Evolutionary conservation across 2,797 vertebrate species (phyloP).

Genomic region (Nothura maculosa): DNA sequence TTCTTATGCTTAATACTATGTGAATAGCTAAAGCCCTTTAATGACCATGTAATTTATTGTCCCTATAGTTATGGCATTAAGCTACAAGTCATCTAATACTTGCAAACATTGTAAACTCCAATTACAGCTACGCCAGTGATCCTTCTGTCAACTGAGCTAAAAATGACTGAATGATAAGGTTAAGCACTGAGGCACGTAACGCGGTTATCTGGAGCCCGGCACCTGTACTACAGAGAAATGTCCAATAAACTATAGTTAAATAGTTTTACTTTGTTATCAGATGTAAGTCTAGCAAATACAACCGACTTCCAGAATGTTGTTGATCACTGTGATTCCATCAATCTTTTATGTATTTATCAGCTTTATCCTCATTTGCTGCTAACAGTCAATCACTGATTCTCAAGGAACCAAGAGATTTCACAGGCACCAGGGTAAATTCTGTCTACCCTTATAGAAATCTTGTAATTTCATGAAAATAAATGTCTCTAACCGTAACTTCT

Average conservation of each 20-base stretch:
- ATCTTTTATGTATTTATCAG: slow-evolving; percentile 40
- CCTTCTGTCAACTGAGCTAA: slow-evolving; percentile 61
- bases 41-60: slow-evolving; percentile 50
- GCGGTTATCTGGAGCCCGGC: slow-evolving; percentile 24
- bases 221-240: slow-evolving; percentile 66
- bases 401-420: slow-evolving; percentile 1
- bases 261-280: slow-evolving; percentile 43
- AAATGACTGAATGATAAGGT: slow-evolving; percentile 61
- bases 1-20: slow-evolving; percentile 44
- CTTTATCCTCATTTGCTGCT: slow-evolving; percentile 20
- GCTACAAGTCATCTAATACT: slow-evolving; percentile 68
- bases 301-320: slow-evolving; percentile 44
- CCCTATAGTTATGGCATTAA: slow-evolving; percentile 64
- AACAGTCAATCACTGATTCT: neutral
- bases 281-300: slow-evolving; percentile 55
- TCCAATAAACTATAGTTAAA: slow-evolving; percentile 33
- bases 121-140: slow-evolving; percentile 65
- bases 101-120: slow-evolving; percentile 70
- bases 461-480: neutral
- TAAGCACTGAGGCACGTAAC: slow-evolving; percentile 11
- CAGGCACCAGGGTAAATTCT: neutral
- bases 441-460: neutral
- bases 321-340: slow-evolving; percentile 28
- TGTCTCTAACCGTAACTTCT: neutral
- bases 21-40: slow-evolving; percentile 54